These are phyloP conservation scores for Amphiduros pacificus DNA, from an alignment of 2,888 invertebrate species.

Conservation along the genomic window DNA sequence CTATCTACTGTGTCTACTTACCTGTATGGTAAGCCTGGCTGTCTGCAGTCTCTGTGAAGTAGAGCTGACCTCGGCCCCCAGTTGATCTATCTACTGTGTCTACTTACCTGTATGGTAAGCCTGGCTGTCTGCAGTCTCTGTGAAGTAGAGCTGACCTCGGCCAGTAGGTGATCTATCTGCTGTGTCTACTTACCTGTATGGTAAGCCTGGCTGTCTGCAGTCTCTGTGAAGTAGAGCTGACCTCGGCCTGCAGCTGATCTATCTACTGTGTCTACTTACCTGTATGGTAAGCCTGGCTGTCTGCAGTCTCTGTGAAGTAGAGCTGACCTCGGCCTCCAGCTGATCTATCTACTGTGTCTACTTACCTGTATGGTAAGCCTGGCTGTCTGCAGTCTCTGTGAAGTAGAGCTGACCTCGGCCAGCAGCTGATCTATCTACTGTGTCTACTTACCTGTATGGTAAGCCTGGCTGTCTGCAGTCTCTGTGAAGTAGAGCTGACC, in stretches of 20 bases:
- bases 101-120: slow-evolving; percentile 42
- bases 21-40: slow-evolving; percentile 45
- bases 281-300: slow-evolving; percentile 44
- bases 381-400: slow-evolving; percentile 44
- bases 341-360: slow-evolving; percentile 40
- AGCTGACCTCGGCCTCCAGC: slow-evolving; percentile 43
- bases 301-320: slow-evolving; percentile 46
- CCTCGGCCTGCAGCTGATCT: slow-evolving; percentile 44
- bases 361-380: slow-evolving; percentile 46
- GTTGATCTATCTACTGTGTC: slow-evolving; percentile 41
- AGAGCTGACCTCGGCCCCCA: slow-evolving; percentile 43
- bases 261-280: slow-evolving; percentile 40
- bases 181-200: slow-evolving; percentile 42
- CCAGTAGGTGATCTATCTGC: slow-evolving; percentile 42
- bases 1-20: slow-evolving; percentile 34
- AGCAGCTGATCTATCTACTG: slow-evolving; percentile 44
- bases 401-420: slow-evolving; percentile 43
- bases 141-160: slow-evolving; percentile 45
- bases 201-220: slow-evolving; percentile 42
- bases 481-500: slow-evolving; percentile 43
- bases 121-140: slow-evolving; percentile 45
- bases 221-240: slow-evolving; percentile 45
- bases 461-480: slow-evolving; percentile 42
- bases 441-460: slow-evolving; percentile 43
- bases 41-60: slow-evolving; percentile 47